phyloP scores from a whole-genome alignment of 2,888 invertebrate genomes.

The Euspilapteryx auroguttella region DNA sequence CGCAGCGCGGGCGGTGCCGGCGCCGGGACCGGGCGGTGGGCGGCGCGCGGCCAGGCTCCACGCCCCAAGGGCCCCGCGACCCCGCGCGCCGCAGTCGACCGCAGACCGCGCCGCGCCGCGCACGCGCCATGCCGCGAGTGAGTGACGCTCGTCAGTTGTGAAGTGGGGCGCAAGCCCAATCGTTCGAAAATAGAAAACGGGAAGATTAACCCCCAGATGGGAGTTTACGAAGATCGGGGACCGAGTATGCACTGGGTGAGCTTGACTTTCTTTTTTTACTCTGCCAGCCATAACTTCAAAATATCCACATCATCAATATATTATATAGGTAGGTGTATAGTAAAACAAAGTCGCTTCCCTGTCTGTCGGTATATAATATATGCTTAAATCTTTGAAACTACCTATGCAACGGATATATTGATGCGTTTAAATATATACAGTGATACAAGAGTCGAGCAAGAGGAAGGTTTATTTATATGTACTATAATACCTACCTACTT shows the following conservation, averaged over 20 bases:
- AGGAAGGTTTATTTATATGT: too few species aligned
- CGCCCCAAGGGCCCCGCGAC: constrained; percentile 12
- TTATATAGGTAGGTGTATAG: too few species aligned
- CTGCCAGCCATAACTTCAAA: too few species aligned
- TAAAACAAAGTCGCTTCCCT: too few species aligned
- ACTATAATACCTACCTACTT: too few species aligned
- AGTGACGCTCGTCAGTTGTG: constrained; percentile 28
- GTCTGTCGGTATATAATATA: too few species aligned
- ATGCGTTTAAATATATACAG: too few species aligned
- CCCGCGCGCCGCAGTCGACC: constrained; percentile 26
- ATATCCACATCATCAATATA: too few species aligned
- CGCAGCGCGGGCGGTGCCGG: background rate
- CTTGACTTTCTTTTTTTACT: constrained; percentile 8
- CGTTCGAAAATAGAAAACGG: constrained; percentile 54
- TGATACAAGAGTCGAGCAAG: too few species aligned
- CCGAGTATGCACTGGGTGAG: constrained; percentile 92
- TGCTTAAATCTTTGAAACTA: too few species aligned
- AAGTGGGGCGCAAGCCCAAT: constrained; percentile 50
- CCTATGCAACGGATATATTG: too few species aligned
- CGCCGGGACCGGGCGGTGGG: background rate
- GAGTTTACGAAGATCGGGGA: constrained; percentile 88
- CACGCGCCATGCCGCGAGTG: constrained; percentile 27
- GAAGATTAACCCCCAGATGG: constrained; percentile 76
- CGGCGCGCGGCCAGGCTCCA: constrained; percentile 15
- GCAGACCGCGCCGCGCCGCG: constrained; percentile 43